Evolutionary conservation across 2,888 invertebrate genomes (phyloP), one percentile per base, ranked within the genome.

Genomic region (Maniola hyperantus): DNA sequence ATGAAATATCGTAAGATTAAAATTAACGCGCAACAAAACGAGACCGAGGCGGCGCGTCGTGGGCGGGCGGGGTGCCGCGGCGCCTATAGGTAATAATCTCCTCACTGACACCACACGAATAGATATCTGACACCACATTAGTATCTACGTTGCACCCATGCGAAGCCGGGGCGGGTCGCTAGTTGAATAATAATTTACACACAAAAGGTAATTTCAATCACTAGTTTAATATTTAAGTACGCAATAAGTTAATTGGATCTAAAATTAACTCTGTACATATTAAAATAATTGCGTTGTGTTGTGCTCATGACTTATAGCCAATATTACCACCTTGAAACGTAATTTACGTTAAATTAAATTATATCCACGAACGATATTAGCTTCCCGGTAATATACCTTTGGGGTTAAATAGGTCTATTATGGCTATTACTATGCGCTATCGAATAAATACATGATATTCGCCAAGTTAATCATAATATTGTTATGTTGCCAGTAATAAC

Each of bases 321-420:
- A 39, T 42, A 39, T 46, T 59, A n/a, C 33, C 33, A 59, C 46
- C 46, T 33, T 48, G 6, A 34, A 33, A 10, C n/a, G 46, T 33
- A 46, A 42, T 42, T 57, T 26, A 34, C 42, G 33, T 26, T 33
- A 33, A 59, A 59, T 46, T 59, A 59, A 48, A 59, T 46, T 59
- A 59, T 15, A 26, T 59, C 33, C 57, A 26, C 11, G n/a, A 15
- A 54, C 8, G 34, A 15, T 54, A 54, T 54, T 54, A 34, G n/a
- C 15, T 54, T 33, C 51, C 13, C 33, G 8, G 8, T 51, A 33
- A 51, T 51, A 6, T 51, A n/a, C 51, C 51, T 20, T 51, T 51
- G 51, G 6, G 51, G 51, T 11, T 33, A 39, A 39, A 10, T 10
- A 39, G 39, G 39, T 39, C 11, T 6, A 6, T 33, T 13, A 13